Percentiles rank a stretch among this genome's conserved stretches.
Evolutionary conservation across 2,797 vertebrate genomes (phyloP).

Genomic region (Lutjanus argentimaculatus): DNA sequence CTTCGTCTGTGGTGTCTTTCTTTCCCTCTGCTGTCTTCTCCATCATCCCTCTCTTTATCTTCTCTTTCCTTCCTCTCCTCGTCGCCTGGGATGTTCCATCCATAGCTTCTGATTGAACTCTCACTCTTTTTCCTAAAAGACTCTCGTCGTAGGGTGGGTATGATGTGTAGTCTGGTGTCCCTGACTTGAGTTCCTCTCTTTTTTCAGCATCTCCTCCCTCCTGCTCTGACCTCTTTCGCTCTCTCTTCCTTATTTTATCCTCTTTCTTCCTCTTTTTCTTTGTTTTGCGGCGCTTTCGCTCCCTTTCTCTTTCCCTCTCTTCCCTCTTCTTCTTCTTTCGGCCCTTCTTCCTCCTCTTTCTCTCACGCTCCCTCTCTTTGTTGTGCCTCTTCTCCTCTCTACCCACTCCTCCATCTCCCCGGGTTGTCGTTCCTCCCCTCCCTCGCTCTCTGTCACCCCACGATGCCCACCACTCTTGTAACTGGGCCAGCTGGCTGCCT

Average conservation of each 20-base stretch:
- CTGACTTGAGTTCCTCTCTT: constrained; percentile 83
- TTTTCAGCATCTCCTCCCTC: constrained; percentile 81
- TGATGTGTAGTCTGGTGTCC: constrained; percentile 79
- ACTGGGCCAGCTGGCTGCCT: constrained; percentile 84
- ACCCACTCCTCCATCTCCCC: constrained; percentile 54
- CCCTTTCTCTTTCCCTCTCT: constrained; percentile 84
- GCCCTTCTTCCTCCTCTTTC: constrained; percentile 81
- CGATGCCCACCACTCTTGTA: constrained; percentile 89
- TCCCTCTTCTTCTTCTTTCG: constrained; percentile 87
- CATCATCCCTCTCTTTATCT: constrained; percentile 80
- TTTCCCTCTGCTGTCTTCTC: constrained; percentile 77
- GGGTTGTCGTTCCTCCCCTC: constrained; percentile 55
- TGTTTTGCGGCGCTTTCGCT: constrained; percentile 85
- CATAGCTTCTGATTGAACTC: constrained; percentile 84
- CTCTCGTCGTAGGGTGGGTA: constrained; percentile 82
- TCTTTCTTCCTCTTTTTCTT: constrained; percentile 88
- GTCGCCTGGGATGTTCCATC: constrained; percentile 83
- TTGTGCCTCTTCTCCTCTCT: constrained; percentile 78
- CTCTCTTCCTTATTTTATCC: constrained; percentile 75
- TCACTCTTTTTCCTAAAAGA: constrained; percentile 86
- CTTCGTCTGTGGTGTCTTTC: constrained; percentile 78
- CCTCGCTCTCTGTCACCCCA: constrained; percentile 85
- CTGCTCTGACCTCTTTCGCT: constrained; percentile 78
- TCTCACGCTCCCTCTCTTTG: constrained; percentile 81
- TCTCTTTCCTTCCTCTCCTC: constrained; percentile 81